Evolutionary conservation across 2,888 invertebrate species (phyloP).

Genomic region (Troides oblongomaculatus): DNA sequence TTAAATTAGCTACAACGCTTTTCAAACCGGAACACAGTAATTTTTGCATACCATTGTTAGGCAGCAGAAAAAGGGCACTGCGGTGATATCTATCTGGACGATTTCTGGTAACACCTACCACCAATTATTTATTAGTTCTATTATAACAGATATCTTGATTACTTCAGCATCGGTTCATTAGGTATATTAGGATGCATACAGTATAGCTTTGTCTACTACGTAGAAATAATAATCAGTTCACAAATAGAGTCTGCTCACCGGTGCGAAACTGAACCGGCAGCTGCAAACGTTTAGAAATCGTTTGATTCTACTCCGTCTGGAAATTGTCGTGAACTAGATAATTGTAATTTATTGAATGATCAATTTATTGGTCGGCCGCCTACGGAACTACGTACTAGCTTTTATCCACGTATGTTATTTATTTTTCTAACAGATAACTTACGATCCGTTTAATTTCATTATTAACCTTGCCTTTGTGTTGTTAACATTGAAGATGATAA

Average conservation of each 20-base stretch:
- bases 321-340: conserved; percentile 27
- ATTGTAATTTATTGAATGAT: conserved; percentile 27
- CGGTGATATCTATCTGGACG: too few relatives aligned
- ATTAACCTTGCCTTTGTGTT: too few relatives aligned
- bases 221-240: not conserved
- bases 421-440: not conserved
- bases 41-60: too few relatives aligned
- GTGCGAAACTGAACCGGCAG: conserved; percentile 13
- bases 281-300: conserved; percentile 25
- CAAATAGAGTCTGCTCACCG: not conserved
- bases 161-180: too few relatives aligned
- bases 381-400: conserved; percentile 9
- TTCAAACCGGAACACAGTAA: too few relatives aligned
- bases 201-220: not conserved
- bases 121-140: too few relatives aligned
- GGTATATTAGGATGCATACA: not conserved
- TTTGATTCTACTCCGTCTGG: conserved; percentile 23
- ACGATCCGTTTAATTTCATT: too few relatives aligned
- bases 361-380: conserved; percentile 16
- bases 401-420: not conserved
- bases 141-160: too few relatives aligned
- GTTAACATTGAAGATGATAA: too few relatives aligned
- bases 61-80: too few relatives aligned
- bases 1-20: too few relatives aligned
- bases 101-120: too few relatives aligned